These are phyloP conservation scores for Podabrus alpinus DNA, from an alignment of 2,888 invertebrate species.

Conservation along the genomic window DNA sequence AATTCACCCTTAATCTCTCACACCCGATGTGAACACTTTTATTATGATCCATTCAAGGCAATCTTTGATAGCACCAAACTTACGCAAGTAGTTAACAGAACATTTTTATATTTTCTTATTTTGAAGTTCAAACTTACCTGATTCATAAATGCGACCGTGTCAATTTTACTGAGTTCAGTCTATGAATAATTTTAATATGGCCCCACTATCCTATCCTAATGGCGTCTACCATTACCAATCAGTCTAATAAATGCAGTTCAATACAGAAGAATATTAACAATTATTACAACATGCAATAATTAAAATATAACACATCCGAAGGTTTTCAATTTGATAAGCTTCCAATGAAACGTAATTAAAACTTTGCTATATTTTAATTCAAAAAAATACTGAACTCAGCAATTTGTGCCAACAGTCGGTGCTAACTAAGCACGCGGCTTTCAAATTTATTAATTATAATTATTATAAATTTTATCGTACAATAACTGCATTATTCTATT, in stretches of 20 bases:
- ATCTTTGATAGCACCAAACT: conserved; percentile 56
- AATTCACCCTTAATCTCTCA: conserved; percentile 29
- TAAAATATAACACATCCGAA: background rate
- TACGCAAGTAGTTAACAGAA: conserved; percentile 56
- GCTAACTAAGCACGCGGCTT: conserved; percentile 13
- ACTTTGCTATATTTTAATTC: background rate
- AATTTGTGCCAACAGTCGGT: conserved; percentile 22
- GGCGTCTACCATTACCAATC: conserved; percentile 1
- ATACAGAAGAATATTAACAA: background rate
- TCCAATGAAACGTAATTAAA: background rate
- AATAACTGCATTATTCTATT: conserved; percentile 24
- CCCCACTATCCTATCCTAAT: conserved; percentile 34
- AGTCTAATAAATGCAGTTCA: background rate
- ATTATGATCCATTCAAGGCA: conserved; percentile 49
- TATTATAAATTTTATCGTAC: conserved; percentile 25
- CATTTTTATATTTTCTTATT: conserved; percentile 44
- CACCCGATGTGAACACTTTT: conserved; percentile 36
- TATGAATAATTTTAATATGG: conserved; percentile 26
- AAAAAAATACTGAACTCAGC: conserved; percentile 23
- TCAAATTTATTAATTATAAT: conserved; percentile 17
- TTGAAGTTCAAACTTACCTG: conserved; percentile 45
- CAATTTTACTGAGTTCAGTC: conserved; percentile 33
- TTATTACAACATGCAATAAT: background rate
- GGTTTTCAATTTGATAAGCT: background rate
- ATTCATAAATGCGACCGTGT: conserved; percentile 34